Conservation (phyloP, 2,888 invertebrate genomes). For the Caprella mutica region DNA sequence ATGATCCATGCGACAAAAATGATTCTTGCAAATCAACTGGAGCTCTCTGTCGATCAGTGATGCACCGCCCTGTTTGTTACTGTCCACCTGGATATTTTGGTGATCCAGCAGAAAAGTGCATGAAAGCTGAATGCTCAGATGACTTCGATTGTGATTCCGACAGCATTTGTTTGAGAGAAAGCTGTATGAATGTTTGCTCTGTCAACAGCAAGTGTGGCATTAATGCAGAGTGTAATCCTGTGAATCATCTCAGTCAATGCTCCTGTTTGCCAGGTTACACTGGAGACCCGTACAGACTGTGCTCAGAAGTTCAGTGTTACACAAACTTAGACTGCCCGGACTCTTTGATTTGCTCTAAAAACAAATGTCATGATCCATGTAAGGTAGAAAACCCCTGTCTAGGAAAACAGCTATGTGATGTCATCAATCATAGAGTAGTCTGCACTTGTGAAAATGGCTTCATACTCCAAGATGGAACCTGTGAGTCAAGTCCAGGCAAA, state of each 20-base stretch:
- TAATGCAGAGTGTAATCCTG: constrained; percentile 67
- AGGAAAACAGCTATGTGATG: constrained; percentile 69
- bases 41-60: constrained; percentile 51
- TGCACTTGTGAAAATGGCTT: constrained; percentile 72
- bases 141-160: constrained; percentile 65
- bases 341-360: constrained; percentile 35
- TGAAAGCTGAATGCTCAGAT: constrained; percentile 62
- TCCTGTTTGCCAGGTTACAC: constrained; percentile 57
- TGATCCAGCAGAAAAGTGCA: constrained; percentile 59
- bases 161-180: constrained; percentile 72
- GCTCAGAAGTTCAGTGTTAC: constrained; percentile 24
- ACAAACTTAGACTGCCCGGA: constrained; percentile 36
- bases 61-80: constrained; percentile 61
- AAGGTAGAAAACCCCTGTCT: constrained; percentile 66
- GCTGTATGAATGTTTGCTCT: constrained; percentile 54
- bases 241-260: constrained; percentile 59
- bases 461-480: constrained; percentile 64
- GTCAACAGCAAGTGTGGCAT: constrained; percentile 50
- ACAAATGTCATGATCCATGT: constrained; percentile 53
- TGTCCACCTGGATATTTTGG: constrained; percentile 65
- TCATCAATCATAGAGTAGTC: constrained; percentile 68
- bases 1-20: constrained; percentile 64
- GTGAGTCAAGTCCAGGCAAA: constrained; percentile 54
- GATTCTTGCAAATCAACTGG: constrained; percentile 52
- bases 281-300: constrained; percentile 51